phyloP scores from a whole-genome alignment of 2,113 vertebrate genomes.

The Trachemys scripta region DNA sequence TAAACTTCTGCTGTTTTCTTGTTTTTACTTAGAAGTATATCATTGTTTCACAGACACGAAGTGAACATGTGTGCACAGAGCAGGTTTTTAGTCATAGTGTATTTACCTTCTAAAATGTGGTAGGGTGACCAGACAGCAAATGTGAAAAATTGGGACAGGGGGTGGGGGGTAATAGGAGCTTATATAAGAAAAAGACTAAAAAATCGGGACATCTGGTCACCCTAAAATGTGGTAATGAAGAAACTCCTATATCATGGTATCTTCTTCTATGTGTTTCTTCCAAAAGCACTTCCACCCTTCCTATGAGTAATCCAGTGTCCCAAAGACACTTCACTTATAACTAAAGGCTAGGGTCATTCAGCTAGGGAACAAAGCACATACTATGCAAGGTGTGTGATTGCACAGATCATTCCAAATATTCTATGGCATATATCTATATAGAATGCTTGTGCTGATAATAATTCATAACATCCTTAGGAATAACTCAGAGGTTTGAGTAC shows the following conservation, averaged over 20 bases:
- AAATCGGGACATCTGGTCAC: too few species aligned
- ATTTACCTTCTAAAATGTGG: background rate
- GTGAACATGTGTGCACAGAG: background rate
- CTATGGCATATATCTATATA: rapidly evolving
- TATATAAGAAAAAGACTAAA: too few species aligned
- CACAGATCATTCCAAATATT: background rate
- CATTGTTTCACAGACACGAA: background rate
- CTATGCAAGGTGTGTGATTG: background rate
- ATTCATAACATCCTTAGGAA: background rate
- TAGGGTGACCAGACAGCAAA: background rate
- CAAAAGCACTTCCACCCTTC: background rate
- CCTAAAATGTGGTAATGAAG: background rate
- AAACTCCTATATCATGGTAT: background rate
- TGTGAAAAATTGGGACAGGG: too few species aligned
- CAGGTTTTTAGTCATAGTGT: background rate
- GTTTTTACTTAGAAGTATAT: background rate
- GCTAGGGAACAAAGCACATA: background rate
- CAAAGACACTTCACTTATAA: background rate
- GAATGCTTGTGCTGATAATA: background rate
- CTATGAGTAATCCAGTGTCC: background rate
- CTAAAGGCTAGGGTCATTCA: background rate
- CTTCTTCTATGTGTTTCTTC: background rate
- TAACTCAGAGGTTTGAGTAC: background rate
- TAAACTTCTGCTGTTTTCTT: background rate
- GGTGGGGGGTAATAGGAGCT: too few species aligned